These are phyloP conservation scores for Epinephelus moara DNA, from an alignment of 2,113 vertebrate genomes.

Conservation along the genomic window DNA sequence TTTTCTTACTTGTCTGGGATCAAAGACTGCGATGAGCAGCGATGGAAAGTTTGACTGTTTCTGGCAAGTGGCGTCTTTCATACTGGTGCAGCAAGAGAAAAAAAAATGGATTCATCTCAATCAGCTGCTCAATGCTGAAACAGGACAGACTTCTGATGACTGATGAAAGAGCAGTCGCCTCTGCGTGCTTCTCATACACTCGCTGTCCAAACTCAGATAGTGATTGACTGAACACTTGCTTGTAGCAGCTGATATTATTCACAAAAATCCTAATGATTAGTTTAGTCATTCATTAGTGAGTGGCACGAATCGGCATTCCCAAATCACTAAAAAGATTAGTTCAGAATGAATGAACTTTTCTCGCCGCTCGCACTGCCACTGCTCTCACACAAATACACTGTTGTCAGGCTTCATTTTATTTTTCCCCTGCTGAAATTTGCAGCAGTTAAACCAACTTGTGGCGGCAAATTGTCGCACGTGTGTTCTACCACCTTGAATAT, in stretches of 20 bases:
- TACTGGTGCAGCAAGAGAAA: constrained; percentile 4
- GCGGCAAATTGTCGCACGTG: constrained; percentile 34
- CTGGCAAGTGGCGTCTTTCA: constrained; percentile 48
- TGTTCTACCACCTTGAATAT: constrained; percentile 43
- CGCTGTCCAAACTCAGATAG: constrained; percentile 2
- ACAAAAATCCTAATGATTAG: constrained; percentile 53
- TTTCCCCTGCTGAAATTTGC: constrained; percentile 38
- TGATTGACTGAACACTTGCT: constrained; percentile 29
- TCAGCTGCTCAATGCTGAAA: constrained; percentile 46
- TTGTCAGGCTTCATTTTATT: constrained; percentile 30
- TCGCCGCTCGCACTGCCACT: constrained; percentile 13
- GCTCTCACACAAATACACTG: constrained; percentile 26
- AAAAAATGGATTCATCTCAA: constrained; percentile 47
- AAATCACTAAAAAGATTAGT: constrained; percentile 64
- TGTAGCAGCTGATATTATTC: constrained; percentile 32
- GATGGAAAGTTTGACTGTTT: constrained; percentile 59
- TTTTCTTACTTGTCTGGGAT: constrained; percentile 65
- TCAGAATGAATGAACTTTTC: constrained; percentile 53
- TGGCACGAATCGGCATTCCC: constrained; percentile 55
- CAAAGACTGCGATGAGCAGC: constrained; percentile 48
- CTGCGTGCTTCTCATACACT: constrained; percentile 28
- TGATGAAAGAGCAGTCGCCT: constrained; percentile 57
- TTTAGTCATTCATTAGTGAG: constrained; percentile 52
- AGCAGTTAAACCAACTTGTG: constrained; percentile 46
- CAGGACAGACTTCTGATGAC: constrained; percentile 24